phyloP scores from a whole-genome alignment of 2,888 invertebrate species.

The Drosophila sordidula region DNA sequence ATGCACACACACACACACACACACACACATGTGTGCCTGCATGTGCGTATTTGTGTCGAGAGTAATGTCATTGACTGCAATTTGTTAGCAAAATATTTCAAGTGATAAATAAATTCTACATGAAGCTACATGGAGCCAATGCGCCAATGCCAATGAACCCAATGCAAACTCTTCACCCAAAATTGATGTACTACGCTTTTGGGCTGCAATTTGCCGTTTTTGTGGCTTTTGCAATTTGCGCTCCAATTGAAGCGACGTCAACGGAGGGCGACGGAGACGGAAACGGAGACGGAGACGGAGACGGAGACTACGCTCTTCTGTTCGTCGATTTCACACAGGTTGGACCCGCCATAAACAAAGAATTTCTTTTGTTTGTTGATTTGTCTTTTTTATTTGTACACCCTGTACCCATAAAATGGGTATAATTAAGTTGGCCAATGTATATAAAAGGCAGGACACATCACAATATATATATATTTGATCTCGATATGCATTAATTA shows the following conservation, averaged over 20 bases:
- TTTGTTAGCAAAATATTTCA: constrained; percentile 78
- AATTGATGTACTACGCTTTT: constrained; percentile 43
- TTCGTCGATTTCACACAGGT: constrained; percentile 59
- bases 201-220: constrained; percentile 45
- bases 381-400: constrained; percentile 24
- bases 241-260: constrained; percentile 63
- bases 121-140: constrained; percentile 22
- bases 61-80: constrained; percentile 81
- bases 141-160: constrained; percentile 70
- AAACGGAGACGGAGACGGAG: background rate
- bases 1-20: constrained; percentile 1
- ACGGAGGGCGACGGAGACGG: constrained; percentile 1
- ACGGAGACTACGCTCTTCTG: constrained; percentile 13
- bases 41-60: constrained; percentile 30
- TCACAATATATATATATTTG: no score
- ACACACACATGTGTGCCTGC: background rate
- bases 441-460: background rate
- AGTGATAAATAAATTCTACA: constrained; percentile 77
- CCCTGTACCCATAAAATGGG: background rate
- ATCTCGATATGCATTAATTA: no score
- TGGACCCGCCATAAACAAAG: constrained; percentile 72
- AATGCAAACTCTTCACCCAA: constrained; percentile 42
- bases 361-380: constrained; percentile 72
- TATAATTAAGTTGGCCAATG: background rate
- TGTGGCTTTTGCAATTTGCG: constrained; percentile 62